These are phyloP conservation scores for Pseudomyrmex cubaensis DNA, from an alignment of 1,140 invertebrate species.

Conservation along the genomic window DNA sequence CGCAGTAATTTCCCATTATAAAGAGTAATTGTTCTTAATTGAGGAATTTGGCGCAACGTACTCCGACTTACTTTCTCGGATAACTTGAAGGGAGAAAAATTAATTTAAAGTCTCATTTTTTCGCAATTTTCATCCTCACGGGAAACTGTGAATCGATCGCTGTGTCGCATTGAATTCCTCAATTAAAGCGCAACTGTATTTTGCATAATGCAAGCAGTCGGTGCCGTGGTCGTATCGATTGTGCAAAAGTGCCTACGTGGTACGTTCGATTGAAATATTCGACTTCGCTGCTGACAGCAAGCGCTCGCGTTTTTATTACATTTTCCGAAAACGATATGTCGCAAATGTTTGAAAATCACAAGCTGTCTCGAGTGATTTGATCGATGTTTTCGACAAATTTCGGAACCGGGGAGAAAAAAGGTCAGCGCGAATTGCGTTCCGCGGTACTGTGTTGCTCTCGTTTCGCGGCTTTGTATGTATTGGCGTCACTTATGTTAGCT, in stretches of 20 bases:
- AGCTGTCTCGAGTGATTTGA: neutral
- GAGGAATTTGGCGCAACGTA: neutral
- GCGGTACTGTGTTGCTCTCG: constrained; percentile 10
- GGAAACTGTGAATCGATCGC: neutral
- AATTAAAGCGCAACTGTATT: constrained; percentile 15
- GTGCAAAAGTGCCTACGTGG: neutral
- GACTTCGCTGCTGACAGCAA: constrained; percentile 12
- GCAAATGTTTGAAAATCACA: constrained; percentile 2
- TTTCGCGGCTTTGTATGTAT: neutral
- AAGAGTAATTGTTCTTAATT: neutral
- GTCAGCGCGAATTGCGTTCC: constrained; percentile 8
- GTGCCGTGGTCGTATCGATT: constrained; percentile 13
- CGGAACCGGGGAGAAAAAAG: neutral
- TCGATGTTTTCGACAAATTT: constrained; percentile 1
- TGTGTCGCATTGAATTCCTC: constrained; percentile 12
- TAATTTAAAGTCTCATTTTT: neutral
- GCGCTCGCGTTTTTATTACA: too few species aligned
- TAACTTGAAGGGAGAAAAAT: neutral
- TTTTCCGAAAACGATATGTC: neutral
- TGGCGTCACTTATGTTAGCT: neutral
- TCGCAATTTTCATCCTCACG: neutral
- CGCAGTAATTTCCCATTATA: constrained; percentile 16
- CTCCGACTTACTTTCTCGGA: neutral
- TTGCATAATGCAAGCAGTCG: constrained; percentile 37
- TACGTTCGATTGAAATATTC: constrained; percentile 22